phyloP scores from a whole-genome alignment of 2,113 vertebrate species.

The Prietella phreatophila region DNA sequence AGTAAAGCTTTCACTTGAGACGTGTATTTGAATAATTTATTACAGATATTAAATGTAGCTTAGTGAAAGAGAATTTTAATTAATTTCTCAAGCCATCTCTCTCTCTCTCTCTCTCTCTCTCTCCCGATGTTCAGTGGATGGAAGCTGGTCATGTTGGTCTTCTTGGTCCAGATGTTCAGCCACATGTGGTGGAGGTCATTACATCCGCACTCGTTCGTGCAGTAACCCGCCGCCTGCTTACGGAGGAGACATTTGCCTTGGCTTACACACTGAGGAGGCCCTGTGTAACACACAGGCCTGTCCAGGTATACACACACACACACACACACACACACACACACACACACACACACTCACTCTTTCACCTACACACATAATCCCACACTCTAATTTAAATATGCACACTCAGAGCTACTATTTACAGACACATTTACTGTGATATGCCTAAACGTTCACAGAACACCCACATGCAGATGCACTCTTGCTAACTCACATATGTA shows the following conservation, averaged over 20 bases:
- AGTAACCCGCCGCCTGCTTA: conserved; percentile 88
- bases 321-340: conserved; percentile 10
- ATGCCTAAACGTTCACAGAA: neutral
- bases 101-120: neutral
- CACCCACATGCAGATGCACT: neutral
- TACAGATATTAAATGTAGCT: neutral
- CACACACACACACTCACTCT: conserved; percentile 2
- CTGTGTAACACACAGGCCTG: conserved; percentile 91
- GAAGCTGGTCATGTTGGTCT: conserved; percentile 96
- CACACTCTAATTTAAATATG: conserved; percentile 6
- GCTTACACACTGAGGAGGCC: conserved; percentile 93
- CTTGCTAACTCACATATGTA: neutral
- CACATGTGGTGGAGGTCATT: conserved; percentile 93
- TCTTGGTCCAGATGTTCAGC: conserved; percentile 95
- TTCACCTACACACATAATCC: conserved; percentile 11
- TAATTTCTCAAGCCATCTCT: neutral
- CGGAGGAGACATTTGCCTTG: conserved; percentile 95
- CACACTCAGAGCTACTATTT: neutral
- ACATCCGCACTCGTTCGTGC: conserved; percentile 92
- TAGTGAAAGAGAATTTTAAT: neutral
- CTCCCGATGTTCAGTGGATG: conserved; percentile 79
- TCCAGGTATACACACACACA: conserved; percentile 65
- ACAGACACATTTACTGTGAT: neutral
- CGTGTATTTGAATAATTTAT: neutral
- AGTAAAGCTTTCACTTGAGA: neutral